Evolutionary conservation across 92 coral and sea anemone species (phyloP).

Genomic region (Palythoa grandis): DNA sequence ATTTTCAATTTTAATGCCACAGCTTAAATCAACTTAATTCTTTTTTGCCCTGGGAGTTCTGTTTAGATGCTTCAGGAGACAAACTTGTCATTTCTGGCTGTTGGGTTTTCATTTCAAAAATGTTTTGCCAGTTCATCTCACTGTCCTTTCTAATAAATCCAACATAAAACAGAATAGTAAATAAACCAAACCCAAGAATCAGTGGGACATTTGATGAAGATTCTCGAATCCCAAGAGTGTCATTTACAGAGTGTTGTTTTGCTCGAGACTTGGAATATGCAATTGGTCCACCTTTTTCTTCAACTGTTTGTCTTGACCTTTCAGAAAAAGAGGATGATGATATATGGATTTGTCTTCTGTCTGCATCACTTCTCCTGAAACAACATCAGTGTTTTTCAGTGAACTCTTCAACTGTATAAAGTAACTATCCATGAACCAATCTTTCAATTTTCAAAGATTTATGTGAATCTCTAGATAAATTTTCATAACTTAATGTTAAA

Average conservation of each 20-base stretch:
- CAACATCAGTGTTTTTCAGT: background rate
- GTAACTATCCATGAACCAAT: no score
- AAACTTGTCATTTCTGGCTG: slow-evolving; percentile 31
- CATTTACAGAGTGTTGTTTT: slow-evolving; percentile 64
- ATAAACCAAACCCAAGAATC: slow-evolving; percentile 65
- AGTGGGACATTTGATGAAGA: slow-evolving; percentile 57
- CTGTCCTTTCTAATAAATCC: slow-evolving; percentile 67
- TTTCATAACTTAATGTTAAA: no score
- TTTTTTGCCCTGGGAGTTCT: background rate
- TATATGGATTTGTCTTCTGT: slow-evolving; percentile 16
- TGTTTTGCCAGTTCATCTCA: slow-evolving; percentile 43
- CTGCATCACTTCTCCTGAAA: background rate
- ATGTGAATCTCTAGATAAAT: no score
- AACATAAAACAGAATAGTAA: slow-evolving; percentile 59
- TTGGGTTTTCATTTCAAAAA: slow-evolving; percentile 50
- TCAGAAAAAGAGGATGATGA: background rate
- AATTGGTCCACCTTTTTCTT: slow-evolving; percentile 66
- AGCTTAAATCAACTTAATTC: background rate
- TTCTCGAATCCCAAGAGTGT: slow-evolving; percentile 63
- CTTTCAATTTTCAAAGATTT: no score
- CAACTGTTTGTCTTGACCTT: background rate
- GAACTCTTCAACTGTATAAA: background rate
- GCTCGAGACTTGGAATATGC: slow-evolving; percentile 90
- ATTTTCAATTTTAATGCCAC: background rate
- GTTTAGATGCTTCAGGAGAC: background rate